Base-by-base conservation (phyloP, 2,888 invertebrate genomes). In the Stegana nigrithorax region DNA sequence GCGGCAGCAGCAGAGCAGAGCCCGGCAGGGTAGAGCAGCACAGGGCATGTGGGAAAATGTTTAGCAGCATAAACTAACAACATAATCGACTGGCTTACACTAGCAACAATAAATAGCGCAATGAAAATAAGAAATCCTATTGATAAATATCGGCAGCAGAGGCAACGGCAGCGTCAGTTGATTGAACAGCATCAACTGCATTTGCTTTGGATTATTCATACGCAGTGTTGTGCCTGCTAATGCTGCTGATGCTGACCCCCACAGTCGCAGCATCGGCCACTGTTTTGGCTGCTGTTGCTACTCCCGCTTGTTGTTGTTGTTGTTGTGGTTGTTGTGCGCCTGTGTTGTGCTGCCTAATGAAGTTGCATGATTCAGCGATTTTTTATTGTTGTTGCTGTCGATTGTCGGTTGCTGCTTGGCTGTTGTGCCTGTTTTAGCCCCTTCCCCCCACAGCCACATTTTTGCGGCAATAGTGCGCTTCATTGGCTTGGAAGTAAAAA, bases 331-430 rank as follows among this genome's bases (percentile, higher is more conserved):
- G 50, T n/a, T 26, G 25, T 23, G 14, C 50, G 39, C 44, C 67
- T 65, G 32, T 59, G 36, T 58, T 39, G n/a, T n/a, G 6, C 29
- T 51, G 68, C 68, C 79, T 79, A 77, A 79, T 77, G 76, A 77
- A 73, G 72, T 77, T 65, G 67, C 73, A 75, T 76, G 77, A 79
- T 63, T 79, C 68, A 71, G 67, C 79, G 59, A 64, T 60, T 73
- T 53, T 53, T 53, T 32, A 32, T 71, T 66, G 67, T 39, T 26
- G 39, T 42, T 45, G 26, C 14, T 50, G 17, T 23, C 27, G 26
- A 12, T 27, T 2, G 29, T 32, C 21, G 10, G 45, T 45, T 21
- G 19, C 25, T 36, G 10, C 36, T 36, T n/a, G 36, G n/a, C n/a
- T n/a, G n/a, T n/a, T n/a, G 47, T 23, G 25, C 25, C 47, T 47